Conservation (phyloP, 2,888 invertebrate genomes). For the Diarsia dahlii region DNA sequence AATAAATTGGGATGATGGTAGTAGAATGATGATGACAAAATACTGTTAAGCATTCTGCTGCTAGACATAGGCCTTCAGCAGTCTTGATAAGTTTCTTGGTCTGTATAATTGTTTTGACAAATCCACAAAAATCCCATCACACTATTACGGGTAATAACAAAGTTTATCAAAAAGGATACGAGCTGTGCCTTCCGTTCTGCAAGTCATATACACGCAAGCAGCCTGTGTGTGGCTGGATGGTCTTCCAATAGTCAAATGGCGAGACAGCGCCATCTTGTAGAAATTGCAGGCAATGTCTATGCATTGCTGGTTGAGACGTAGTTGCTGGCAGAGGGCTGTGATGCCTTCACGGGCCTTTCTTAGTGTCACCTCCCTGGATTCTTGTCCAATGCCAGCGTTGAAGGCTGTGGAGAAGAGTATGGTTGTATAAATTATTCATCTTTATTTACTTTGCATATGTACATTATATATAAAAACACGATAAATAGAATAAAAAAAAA, state of each 20-base stretch:
- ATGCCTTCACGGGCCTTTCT: constrained; percentile 97
- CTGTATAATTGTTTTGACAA: not conserved
- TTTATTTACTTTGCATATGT: not conserved
- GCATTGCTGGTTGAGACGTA: constrained; percentile 97
- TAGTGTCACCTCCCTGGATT: constrained; percentile 98
- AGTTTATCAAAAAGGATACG: constrained; percentile 93
- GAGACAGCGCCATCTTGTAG: constrained; percentile 96
- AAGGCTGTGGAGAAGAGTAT: constrained; percentile 90
- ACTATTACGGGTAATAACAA: not conserved
- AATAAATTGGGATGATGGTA: not conserved
- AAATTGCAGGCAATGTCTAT: constrained; percentile 98
- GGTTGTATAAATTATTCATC: not conserved
- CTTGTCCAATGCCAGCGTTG: constrained; percentile 95
- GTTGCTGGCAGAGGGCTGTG: constrained; percentile 95
- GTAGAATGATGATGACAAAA: too few relatives aligned
- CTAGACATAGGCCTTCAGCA: too few relatives aligned
- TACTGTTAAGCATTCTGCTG: not conserved
- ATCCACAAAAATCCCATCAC: not conserved
- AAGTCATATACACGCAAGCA: constrained; percentile 99
- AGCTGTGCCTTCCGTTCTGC: constrained; percentile 98
- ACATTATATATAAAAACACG: not conserved
- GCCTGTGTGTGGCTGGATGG: constrained; percentile 97
- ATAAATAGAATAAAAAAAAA: not conserved
- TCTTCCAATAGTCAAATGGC: constrained; percentile 97
- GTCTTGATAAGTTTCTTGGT: not conserved